Evolutionary conservation across 1,140 invertebrate genomes (phyloP).

Genomic region (Aphidius gifuensis): DNA sequence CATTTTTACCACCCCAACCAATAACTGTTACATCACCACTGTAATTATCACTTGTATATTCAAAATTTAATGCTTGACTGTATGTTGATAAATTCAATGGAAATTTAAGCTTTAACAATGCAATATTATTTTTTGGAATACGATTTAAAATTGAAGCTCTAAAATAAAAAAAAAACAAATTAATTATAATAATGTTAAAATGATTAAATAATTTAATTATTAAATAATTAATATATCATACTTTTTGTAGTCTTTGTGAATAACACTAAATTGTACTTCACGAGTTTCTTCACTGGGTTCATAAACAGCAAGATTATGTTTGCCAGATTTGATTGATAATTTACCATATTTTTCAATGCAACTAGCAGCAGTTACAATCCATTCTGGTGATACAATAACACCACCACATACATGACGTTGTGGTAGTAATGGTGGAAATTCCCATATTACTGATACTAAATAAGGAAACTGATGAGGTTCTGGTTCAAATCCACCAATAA

Average conservation of each 20-base stretch:
- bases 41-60: conserved; percentile 40
- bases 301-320: conserved; percentile 34
- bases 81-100: conserved; percentile 55
- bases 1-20: conserved; percentile 53
- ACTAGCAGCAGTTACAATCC: conserved; percentile 56
- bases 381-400: conserved; percentile 48
- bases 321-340: conserved; percentile 42
- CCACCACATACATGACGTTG: conserved; percentile 54
- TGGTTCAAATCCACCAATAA: conserved; percentile 36
- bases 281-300: conserved; percentile 48
- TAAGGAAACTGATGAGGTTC: conserved; percentile 44
- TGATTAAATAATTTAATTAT: too few species aligned
- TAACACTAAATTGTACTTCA: conserved; percentile 42
- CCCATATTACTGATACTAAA: conserved; percentile 35
- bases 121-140: conserved; percentile 62
- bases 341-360: conserved; percentile 40
- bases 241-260: conserved; percentile 51
- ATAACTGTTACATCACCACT: conserved; percentile 46
- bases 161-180: conserved; percentile 25
- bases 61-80: conserved; percentile 56
- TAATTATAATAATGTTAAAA: too few species aligned
- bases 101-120: conserved; percentile 58
- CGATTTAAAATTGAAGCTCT: conserved; percentile 28
- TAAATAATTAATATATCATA: conserved; percentile 18
- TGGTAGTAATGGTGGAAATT: conserved; percentile 18